These are phyloP conservation scores for Drosophila jambulina DNA, from an alignment of 1,140 invertebrate genomes.

Conservation along the genomic window DNA sequence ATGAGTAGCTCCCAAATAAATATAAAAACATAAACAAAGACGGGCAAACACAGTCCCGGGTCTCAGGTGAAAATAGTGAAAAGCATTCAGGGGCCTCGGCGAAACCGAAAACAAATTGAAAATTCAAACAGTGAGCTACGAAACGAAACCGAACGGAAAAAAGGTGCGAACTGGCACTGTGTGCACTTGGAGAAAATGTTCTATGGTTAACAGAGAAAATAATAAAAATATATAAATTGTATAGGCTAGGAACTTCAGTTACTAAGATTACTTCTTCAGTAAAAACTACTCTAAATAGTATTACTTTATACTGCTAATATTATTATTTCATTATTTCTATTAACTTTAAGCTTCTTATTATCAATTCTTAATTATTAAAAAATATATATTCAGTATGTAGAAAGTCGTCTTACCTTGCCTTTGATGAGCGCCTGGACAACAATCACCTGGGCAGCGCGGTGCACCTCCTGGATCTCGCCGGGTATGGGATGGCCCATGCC, in stretches of 20 bases:
- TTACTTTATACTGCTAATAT: too few relatives aligned
- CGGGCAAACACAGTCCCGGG: conserved; percentile 16
- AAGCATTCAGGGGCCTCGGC: conserved; percentile 50
- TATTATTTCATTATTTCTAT: too few relatives aligned
- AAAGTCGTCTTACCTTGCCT: conserved; percentile 90
- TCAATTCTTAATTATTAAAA: too few relatives aligned
- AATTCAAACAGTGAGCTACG: conserved; percentile 31
- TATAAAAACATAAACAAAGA: conserved; percentile 22
- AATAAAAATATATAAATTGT: not conserved
- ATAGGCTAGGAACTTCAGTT: too few relatives aligned
- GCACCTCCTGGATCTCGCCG: conserved; percentile 94
- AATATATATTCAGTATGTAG: not conserved
- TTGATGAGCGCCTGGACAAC: conserved; percentile 94
- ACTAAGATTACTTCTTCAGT: too few relatives aligned
- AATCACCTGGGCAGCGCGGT: conserved; percentile 94
- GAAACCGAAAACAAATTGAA: conserved; percentile 44
- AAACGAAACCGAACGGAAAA: conserved; percentile 18
- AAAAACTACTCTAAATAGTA: too few relatives aligned
- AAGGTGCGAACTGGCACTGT: conserved; percentile 21
- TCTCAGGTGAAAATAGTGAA: conserved; percentile 71
- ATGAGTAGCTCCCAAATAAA: conserved; percentile 25
- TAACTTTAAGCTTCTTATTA: too few relatives aligned
- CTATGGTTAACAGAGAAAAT: not conserved
- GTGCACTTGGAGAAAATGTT: conserved; percentile 5
- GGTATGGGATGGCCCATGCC: conserved; percentile 94